Conservation (phyloP, 2,113 vertebrate genomes). For the Neoarius graeffei region DNA sequence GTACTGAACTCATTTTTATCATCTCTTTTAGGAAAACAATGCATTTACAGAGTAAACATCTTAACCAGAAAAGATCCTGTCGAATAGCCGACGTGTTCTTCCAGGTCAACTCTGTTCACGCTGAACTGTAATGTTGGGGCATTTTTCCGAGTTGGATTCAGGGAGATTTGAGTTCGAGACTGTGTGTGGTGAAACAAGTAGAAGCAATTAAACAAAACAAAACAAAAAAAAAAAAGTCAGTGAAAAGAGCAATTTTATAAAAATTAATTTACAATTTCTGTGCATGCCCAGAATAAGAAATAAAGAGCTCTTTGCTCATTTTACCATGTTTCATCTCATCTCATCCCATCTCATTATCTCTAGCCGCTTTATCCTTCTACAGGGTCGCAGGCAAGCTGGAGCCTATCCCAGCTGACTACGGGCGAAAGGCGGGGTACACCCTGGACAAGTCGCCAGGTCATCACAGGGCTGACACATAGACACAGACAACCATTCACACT, state of each 20-base stretch:
- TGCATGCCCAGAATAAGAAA: not conserved
- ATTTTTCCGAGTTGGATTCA: not conserved
- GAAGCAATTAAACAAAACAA: not conserved
- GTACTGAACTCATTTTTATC: not conserved
- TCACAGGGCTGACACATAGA: too few species aligned
- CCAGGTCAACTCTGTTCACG: not conserved
- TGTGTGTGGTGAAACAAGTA: not conserved
- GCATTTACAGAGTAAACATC: not conserved
- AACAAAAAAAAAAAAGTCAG: not conserved
- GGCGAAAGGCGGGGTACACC: too few species aligned
- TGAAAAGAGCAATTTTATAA: not conserved
- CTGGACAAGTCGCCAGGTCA: too few species aligned
- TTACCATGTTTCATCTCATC: too few species aligned
- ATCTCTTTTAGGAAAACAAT: not conserved
- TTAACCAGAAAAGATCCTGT: not conserved
- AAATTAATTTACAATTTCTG: not conserved
- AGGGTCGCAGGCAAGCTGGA: too few species aligned
- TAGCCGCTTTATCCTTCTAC: too few species aligned
- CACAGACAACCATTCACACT: too few species aligned
- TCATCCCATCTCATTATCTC: too few species aligned
- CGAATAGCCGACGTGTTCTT: not conserved
- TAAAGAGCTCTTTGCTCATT: not conserved
- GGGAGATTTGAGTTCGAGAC: not conserved
- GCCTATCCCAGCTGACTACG: too few species aligned
- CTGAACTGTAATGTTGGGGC: not conserved